Base-by-base conservation (phyloP, 2,888 invertebrate species). In the Tanypteryx hageni region DNA sequence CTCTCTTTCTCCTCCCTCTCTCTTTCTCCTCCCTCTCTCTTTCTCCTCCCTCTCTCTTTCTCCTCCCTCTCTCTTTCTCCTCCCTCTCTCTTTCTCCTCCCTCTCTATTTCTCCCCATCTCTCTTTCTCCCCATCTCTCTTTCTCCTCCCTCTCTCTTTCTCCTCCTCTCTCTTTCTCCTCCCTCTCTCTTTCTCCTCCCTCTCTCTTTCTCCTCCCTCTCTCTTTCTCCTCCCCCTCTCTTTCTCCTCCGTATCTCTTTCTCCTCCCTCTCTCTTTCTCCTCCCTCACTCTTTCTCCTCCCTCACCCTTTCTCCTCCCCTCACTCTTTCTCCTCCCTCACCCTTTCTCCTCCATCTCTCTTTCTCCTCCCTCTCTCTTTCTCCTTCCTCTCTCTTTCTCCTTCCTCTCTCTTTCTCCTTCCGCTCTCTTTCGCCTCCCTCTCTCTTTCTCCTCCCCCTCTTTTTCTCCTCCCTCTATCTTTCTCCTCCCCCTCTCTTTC, bases 181-280 rank as follows among this genome's bases (percentile, higher is more conserved):
- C 76, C 76, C 27, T 22, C 22, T 27, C 76, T 14, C 27, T 76
- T 27, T 10, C 22, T 10, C 9, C n/a, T 27, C 4, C 10, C 22
- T 13, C 27, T 27, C 22, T 76, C 27, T 76, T 11, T 76, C 10
- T 76, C 76, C 22, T 18, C n/a, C n/a, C n/a, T 7, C 10, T 18
- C n/a, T 18, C 64, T 64, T 18, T 9, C 61, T 64, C 16, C n/a
- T 64, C n/a, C n/a, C n/a, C n/a, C n/a, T n/a, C n/a, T n/a, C n/a
- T n/a, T 64, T 64, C 64, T 64, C 18, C 76, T 76, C n/a, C n/a
- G n/a, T n/a, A n/a, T n/a, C n/a, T 76, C 76, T 76, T 76, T 76
- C 14, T 76, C 22, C 2, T 22, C 22, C 68, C 68, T n/a, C 22
- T 76, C 16, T 76, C 76, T 76, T 76, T 22, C 68, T 68, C 10